These are phyloP conservation scores for Brachyptera putata DNA, from an alignment of 2,888 invertebrate species.

Conservation along the genomic window DNA sequence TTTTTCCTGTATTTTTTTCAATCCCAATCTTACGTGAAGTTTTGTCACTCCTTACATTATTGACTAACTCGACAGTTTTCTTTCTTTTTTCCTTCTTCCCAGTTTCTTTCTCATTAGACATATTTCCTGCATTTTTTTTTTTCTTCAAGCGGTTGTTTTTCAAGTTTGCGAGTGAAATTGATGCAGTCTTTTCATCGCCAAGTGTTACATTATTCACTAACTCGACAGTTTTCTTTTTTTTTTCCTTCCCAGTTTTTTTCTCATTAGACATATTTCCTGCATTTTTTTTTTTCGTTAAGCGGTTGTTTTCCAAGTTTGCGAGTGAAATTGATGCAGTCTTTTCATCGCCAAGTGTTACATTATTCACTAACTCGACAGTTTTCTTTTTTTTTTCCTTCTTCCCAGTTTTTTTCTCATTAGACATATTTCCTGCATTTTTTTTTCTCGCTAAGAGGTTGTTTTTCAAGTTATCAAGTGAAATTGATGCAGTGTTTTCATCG, in stretches of 20 bases:
- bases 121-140: background rate
- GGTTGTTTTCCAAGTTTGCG: background rate
- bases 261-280: background rate
- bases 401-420: background rate
- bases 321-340: background rate
- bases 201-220: too few species aligned
- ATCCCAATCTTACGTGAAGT: background rate
- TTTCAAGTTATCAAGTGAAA: background rate
- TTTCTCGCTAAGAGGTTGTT: background rate
- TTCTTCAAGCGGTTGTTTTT: background rate
- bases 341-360: too few species aligned
- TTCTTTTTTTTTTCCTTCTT: too few species aligned
- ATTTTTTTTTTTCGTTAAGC: background rate
- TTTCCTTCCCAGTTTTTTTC: conserved; percentile 1
- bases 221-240: background rate
- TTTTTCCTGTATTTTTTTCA: background rate
- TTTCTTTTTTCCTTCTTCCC: background rate
- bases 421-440: background rate
- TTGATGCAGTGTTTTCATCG: background rate
- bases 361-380: background rate
- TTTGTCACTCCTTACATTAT: background rate
- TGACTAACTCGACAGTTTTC: background rate
- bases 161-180: background rate
- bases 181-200: background rate
- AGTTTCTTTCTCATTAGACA: background rate